Percentiles rank a stretch among this genome's conserved stretches.
phyloP scores from a whole-genome alignment of 1,140 invertebrate genomes.

The Anthonomus grandis region DNA sequence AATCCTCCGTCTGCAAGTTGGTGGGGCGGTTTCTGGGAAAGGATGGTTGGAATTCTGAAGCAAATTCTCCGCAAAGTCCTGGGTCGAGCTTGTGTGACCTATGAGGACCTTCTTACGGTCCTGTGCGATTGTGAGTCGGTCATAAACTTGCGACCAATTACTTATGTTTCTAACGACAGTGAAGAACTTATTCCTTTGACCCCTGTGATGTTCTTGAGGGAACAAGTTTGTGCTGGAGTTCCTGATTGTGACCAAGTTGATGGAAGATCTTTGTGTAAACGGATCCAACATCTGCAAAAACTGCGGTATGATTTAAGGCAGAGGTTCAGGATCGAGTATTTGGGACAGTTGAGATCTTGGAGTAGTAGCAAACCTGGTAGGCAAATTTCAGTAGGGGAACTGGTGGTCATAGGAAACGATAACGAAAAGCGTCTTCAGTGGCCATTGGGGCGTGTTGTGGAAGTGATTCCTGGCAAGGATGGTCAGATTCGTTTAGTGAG shows the following conservation, averaged over 20 bases:
- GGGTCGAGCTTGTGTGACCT: slow-evolving; percentile 30
- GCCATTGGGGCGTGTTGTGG: slow-evolving; percentile 9
- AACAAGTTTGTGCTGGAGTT: neutral
- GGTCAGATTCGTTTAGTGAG: neutral
- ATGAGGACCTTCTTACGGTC: slow-evolving; percentile 42
- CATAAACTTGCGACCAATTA: slow-evolving; percentile 44
- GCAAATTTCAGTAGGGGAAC: neutral
- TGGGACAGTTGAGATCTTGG: neutral
- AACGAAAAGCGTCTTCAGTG: slow-evolving; percentile 16
- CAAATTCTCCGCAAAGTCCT: slow-evolving; percentile 36
- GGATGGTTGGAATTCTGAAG: slow-evolving; percentile 38
- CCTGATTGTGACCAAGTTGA: slow-evolving; percentile 11
- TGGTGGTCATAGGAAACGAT: slow-evolving; percentile 11
- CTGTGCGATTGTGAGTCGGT: slow-evolving; percentile 40
- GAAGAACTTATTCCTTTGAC: slow-evolving; percentile 18
- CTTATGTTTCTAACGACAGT: slow-evolving; percentile 38
- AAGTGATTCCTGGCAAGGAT: slow-evolving; percentile 18
- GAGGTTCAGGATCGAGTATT: neutral
- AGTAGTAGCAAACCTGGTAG: neutral
- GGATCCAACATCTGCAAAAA: too few relatives aligned
- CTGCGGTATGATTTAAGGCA: too few relatives aligned
- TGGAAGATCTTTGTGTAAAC: neutral
- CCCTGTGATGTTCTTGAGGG: slow-evolving; percentile 23
- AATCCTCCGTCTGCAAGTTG: slow-evolving; percentile 43
- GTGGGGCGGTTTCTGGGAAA: slow-evolving; percentile 45